Conservation (phyloP, 2,113 vertebrate species). For the Cairina moschata region DNA sequence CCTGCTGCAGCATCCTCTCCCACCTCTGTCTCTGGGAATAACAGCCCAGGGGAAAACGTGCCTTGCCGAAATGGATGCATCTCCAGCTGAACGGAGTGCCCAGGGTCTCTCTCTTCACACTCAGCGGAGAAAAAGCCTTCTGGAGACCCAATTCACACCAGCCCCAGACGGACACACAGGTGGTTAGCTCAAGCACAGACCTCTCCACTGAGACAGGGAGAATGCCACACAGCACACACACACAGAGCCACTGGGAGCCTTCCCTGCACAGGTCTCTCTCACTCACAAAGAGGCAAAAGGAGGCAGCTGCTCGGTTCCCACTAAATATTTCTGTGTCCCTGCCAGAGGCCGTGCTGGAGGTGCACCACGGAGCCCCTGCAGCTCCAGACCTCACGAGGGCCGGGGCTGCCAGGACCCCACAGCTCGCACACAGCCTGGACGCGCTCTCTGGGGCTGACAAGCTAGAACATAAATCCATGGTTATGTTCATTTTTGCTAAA, state of each 20-base stretch:
- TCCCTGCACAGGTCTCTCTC: background rate
- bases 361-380: background rate
- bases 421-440: background rate
- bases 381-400: background rate
- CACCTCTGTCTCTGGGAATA: background rate
- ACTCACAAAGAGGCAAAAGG: background rate
- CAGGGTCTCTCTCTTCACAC: background rate
- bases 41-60: background rate
- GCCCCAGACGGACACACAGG: background rate
- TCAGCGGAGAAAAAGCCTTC: background rate
- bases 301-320: background rate
- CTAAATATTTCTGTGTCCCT: background rate
- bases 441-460: background rate
- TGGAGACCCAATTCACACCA: background rate
- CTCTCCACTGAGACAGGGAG: background rate
- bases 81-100: background rate
- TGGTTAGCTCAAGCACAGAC: background rate
- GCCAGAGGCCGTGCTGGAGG: background rate
- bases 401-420: background rate
- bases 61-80: rapidly evolving
- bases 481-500: background rate
- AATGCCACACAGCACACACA: rapidly evolving
- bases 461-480: background rate
- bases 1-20: background rate
- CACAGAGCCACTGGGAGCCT: background rate